Evolutionary conservation across 2,797 vertebrate genomes (phyloP).

Genomic region (Poliocrania exsul): DNA sequence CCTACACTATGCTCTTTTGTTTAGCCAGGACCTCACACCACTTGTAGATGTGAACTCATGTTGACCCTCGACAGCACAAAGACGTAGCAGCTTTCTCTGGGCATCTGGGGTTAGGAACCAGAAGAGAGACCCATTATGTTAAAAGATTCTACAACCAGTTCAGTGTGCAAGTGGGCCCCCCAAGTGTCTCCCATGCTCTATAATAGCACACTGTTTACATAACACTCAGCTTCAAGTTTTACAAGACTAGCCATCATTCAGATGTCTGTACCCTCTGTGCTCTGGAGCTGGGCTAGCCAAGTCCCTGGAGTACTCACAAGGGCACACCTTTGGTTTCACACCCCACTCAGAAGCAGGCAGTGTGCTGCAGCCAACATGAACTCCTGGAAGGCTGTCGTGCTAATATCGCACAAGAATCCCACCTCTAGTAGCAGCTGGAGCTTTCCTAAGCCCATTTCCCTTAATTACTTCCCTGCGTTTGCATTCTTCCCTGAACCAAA

Average conservation of each 20-base stretch:
- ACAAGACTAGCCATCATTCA: slow-evolving; percentile 12
- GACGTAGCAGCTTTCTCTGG: background rate
- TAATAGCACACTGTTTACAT: background rate
- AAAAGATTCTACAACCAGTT: background rate
- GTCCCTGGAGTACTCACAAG: background rate
- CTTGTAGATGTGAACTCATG: background rate
- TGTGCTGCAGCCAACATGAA: background rate
- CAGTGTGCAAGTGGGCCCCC: background rate
- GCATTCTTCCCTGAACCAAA: background rate
- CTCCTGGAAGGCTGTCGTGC: background rate
- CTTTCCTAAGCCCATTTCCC: background rate
- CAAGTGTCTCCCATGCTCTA: background rate
- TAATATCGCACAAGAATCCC: background rate
- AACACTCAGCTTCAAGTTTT: background rate
- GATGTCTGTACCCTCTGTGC: background rate
- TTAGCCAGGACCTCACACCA: background rate
- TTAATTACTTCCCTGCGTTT: background rate
- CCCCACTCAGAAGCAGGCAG: background rate
- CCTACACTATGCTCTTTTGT: slow-evolving; percentile 26
- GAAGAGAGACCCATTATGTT: background rate
- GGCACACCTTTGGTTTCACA: background rate
- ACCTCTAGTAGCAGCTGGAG: background rate
- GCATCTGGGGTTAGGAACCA: background rate
- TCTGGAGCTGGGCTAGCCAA: background rate
- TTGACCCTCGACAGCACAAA: background rate